Conservation (phyloP, 1,140 invertebrate genomes). For the Varroa destructor region DNA sequence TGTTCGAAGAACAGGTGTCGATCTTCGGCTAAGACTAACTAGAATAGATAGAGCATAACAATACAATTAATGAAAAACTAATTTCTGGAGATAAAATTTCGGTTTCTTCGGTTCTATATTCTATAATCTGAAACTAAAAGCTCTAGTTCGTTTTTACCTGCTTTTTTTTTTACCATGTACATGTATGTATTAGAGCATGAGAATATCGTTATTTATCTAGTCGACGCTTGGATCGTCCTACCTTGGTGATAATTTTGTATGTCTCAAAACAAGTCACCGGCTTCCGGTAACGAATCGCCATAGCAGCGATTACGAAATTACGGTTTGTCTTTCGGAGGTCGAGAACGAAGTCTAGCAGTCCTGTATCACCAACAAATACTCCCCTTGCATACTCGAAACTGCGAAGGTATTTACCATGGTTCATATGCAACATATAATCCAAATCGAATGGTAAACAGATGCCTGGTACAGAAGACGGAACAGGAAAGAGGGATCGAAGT, state of each 20-base stretch:
- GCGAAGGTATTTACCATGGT: conserved; percentile 12
- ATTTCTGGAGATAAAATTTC: too few species aligned
- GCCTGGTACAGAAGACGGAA: neutral
- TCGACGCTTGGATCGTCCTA: neutral
- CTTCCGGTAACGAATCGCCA: conserved; percentile 2
- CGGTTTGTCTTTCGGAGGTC: neutral
- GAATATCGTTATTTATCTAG: neutral
- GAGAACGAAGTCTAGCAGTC: conserved; percentile 9
- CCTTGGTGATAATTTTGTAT: conserved; percentile 16
- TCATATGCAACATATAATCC: conserved; percentile 23
- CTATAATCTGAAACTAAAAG: too few species aligned
- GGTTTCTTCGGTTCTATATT: too few species aligned
- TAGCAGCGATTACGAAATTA: conserved; percentile 1
- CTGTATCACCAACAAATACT: neutral
- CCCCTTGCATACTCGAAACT: conserved; percentile 21
- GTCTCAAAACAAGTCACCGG: conserved; percentile 20
- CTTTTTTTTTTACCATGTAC: too few species aligned
- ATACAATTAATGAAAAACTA: neutral
- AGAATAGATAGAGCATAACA: neutral
- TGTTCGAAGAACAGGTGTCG: conserved; percentile 23
- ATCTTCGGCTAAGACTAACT: neutral
- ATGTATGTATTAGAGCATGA: too few species aligned
- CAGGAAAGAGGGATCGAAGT: too few species aligned
- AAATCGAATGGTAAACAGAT: conserved; percentile 15
- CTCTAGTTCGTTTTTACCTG: too few species aligned